Base-by-base conservation (phyloP, 1,140 invertebrate genomes). In the Drosophila rhopaloa region DNA sequence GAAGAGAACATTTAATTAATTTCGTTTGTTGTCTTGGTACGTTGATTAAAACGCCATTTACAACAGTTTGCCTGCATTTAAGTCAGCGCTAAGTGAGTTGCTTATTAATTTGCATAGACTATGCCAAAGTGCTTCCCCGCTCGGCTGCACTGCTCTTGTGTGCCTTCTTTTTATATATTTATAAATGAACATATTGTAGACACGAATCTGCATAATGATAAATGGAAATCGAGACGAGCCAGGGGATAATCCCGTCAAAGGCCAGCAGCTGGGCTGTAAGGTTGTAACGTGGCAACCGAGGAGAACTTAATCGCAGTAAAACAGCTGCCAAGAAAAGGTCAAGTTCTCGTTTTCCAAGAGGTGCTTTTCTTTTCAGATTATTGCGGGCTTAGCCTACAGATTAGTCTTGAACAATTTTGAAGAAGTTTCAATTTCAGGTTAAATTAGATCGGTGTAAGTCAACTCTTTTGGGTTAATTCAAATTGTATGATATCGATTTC, bases 1-100 rank as follows among this genome's bases (percentile, higher is more conserved):
- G 67, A 79, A 86, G 83, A 77, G 67, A 83, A 66, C 67, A 83
- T 83, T 89, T 89, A 88, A 88, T 88, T 86, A 86, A 86, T 86
- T 88, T 74, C 59, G 76, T 81, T 83, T 83, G 79, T 73, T 73
- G 76, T 54, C 62, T 66, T 73, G 60, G 75, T 46, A 57, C 76
- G 62, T 75, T 85, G 84, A 88, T 83, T 88, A 86, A 86, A 86
- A 79, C 79, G 66, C 76, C 67, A 86, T 86, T 86, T 86, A 88
- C 70, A 88, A 82, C 50, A 70, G 76, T 86, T 76, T 68, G 79
- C 72, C 48, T 72, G 76, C 57, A 66, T 82, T 79, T 66, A 73
- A 82, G 71, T 73, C 66, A 53, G 51, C 54, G 65, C 60, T 56
- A 82, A 83, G 71, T 56, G 56, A 63, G 72, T 61, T 70, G 79